A percentile compares a stretch with the other conserved stretches of the same genome.
Evolutionary conservation across 2,113 vertebrate genomes (phyloP).

Genomic region (Pao palembangensis): DNA sequence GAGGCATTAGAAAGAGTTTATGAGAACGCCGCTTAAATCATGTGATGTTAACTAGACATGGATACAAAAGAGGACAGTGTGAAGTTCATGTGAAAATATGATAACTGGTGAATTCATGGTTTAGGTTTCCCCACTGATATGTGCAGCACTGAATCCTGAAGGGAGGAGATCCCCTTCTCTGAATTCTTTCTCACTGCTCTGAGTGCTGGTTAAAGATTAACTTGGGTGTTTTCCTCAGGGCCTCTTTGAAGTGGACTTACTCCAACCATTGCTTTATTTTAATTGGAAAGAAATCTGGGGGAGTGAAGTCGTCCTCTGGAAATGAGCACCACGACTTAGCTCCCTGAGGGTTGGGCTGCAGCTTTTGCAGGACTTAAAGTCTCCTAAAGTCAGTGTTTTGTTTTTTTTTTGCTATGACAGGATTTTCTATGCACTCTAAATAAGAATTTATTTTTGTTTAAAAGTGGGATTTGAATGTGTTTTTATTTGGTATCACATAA

Average conservation of each 20-base stretch:
- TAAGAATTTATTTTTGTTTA: not conserved
- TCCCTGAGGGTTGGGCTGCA: constrained; percentile 27
- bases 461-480: constrained; percentile 3
- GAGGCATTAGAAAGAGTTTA: not conserved
- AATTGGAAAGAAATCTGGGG: constrained; percentile 68
- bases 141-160: constrained; percentile 1
- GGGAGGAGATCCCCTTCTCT: constrained; percentile 29
- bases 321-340: constrained; percentile 39
- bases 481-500: constrained; percentile 15
- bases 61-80: too few species aligned
- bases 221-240: constrained; percentile 59
- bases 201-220: constrained; percentile 68
- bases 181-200: constrained; percentile 39
- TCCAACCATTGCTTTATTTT: constrained; percentile 65
- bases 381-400: constrained; percentile 33
- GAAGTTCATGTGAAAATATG: not conserved
- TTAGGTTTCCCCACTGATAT: not conserved
- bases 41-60: too few species aligned
- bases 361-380: constrained; percentile 22
- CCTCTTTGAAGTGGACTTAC: constrained; percentile 71
- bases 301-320: constrained; percentile 59
- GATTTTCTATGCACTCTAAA: too few species aligned
- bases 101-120: not conserved
- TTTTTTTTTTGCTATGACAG: constrained; percentile 20
- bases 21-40: not conserved